A percentile compares a stretch with the other conserved stretches of the same genome.
phyloP scores from a whole-genome alignment of 2,797 vertebrate genomes.

The Lepidocolaptes lacrymiger region DNA sequence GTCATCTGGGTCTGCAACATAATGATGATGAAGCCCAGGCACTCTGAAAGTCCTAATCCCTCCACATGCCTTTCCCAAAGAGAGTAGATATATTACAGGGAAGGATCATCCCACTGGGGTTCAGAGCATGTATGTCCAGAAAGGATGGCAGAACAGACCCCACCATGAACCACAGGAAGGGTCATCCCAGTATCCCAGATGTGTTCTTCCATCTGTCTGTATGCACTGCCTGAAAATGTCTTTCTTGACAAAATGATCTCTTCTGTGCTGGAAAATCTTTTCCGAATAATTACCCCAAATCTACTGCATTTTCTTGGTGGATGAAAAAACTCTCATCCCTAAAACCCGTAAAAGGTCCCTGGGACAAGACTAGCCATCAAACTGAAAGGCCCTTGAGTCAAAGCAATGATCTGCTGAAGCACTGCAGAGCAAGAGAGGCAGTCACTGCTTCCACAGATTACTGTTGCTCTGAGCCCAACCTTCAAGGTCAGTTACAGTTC shows the following conservation, averaged over 20 bases:
- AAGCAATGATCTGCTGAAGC: neutral
- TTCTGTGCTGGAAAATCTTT: neutral
- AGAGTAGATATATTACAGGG: neutral
- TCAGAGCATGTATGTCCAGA: neutral
- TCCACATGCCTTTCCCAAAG: rapidly evolving
- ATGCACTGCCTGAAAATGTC: neutral
- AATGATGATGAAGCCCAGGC: neutral
- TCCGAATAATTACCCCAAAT: neutral
- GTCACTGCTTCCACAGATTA: neutral
- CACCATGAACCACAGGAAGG: neutral
- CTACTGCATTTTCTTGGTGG: neutral
- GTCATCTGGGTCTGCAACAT: neutral
- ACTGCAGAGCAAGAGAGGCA: neutral
- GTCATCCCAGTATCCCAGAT: neutral
- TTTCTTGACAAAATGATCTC: neutral
- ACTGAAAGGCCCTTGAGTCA: neutral
- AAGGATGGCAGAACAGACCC: neutral
- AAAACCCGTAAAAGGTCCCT: neutral
- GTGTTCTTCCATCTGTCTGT: neutral
- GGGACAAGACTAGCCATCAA: neutral
- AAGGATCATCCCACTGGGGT: rapidly evolving
- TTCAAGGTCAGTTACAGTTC: slow-evolving; percentile 26
- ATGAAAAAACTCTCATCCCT: neutral
- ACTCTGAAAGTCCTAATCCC: neutral
- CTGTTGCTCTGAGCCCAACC: neutral